Conservation (phyloP, 2,888 invertebrate genomes). For the Brassicogethes aeneus region DNA sequence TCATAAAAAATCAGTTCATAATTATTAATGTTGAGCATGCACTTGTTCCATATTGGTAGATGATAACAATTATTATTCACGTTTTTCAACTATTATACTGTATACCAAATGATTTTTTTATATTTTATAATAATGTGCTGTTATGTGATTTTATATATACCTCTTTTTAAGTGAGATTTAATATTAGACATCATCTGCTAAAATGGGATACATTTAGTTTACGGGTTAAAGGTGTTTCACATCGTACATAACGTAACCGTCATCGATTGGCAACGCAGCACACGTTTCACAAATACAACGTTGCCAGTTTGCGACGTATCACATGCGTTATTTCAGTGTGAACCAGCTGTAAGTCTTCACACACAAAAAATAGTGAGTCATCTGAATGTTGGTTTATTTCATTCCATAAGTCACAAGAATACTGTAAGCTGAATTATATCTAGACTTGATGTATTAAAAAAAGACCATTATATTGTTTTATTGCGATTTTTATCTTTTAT, state of each 20-base stretch:
- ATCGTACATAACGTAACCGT: too few species aligned
- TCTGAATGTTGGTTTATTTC: constrained; percentile 16
- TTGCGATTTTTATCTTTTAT: constrained; percentile 26
- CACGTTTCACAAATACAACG: too few species aligned
- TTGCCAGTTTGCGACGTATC: too few species aligned
- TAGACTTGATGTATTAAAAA: constrained; percentile 36
- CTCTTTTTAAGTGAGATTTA: constrained; percentile 22
- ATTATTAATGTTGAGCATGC: constrained; percentile 11
- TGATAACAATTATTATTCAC: constrained; percentile 12
- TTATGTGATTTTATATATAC: constrained; percentile 20
- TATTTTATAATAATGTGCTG: constrained; percentile 8
- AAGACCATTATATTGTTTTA: constrained; percentile 35
- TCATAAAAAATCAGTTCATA: not conserved
- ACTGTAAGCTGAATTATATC: constrained; percentile 23
- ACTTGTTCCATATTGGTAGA: constrained; percentile 23
- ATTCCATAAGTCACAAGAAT: constrained; percentile 28
- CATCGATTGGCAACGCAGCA: too few species aligned
- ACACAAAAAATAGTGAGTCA: constrained; percentile 13
- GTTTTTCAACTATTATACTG: constrained; percentile 15
- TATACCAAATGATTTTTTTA: constrained; percentile 18
- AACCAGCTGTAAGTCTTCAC: too few species aligned
- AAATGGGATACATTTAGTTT: constrained; percentile 16
- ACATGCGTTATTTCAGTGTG: too few species aligned
- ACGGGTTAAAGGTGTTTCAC: constrained; percentile 19
- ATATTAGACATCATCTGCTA: constrained; percentile 22